A percentile compares a stretch with the other conserved stretches of the same genome.
Conservation (phyloP, 2,113 vertebrate species). For the Epinephelus moara region DNA sequence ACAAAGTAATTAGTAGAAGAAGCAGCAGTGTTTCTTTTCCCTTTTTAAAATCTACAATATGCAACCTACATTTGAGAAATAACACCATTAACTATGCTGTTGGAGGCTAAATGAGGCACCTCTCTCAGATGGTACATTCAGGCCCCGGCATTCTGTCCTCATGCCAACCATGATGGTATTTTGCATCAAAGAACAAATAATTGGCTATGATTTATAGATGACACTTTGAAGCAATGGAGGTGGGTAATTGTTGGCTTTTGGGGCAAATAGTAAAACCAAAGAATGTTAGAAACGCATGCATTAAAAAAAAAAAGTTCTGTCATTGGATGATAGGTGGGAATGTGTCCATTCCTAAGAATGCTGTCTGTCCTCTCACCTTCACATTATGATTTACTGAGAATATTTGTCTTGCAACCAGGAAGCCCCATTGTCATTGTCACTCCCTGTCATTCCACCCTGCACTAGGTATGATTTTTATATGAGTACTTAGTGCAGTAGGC, state of each 20-base stretch:
- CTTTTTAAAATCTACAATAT: conserved; percentile 34
- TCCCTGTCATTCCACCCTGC: conserved; percentile 17
- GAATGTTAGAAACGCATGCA: neutral
- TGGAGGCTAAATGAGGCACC: neutral
- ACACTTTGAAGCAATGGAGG: neutral
- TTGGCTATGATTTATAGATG: conserved; percentile 18
- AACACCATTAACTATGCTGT: conserved; percentile 29
- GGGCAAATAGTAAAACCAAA: neutral
- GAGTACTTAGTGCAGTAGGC: conserved; percentile 21
- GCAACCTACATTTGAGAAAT: conserved; percentile 31
- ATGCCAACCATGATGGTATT: conserved; percentile 7
- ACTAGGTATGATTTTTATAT: conserved; percentile 36
- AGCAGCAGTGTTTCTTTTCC: conserved; percentile 7
- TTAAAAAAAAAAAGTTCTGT: neutral
- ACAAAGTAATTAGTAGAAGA: conserved; percentile 39
- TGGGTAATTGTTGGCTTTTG: neutral
- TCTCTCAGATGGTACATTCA: conserved; percentile 27
- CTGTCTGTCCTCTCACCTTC: neutral
- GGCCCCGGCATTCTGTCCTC: neutral
- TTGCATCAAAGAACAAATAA: conserved; percentile 28
- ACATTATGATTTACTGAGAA: conserved; percentile 31
- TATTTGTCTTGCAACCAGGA: conserved; percentile 13
- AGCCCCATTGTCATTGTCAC: conserved; percentile 9
- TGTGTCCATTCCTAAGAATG: neutral
- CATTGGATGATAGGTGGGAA: neutral